These are phyloP conservation scores for Leptosomus discolor DNA, from an alignment of 2,113 vertebrate species.

Conservation along the genomic window DNA sequence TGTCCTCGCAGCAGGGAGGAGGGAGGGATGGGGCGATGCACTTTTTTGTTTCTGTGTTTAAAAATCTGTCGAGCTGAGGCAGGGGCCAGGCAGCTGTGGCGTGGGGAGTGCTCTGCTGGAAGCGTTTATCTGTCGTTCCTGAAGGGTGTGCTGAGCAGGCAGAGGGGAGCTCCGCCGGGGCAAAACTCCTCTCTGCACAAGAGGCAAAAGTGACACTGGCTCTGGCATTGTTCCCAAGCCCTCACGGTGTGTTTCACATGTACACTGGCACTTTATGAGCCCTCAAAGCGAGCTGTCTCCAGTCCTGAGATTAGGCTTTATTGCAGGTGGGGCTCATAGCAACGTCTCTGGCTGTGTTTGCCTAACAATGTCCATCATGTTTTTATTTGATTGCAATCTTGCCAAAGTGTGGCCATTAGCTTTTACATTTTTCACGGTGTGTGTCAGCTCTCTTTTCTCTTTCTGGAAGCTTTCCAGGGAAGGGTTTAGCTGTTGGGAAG, in stretches of 20 bases:
- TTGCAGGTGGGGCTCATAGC: background rate
- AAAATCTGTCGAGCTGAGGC: fast-evolving
- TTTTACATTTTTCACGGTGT: background rate
- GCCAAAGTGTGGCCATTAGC: background rate
- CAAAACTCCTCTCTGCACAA: background rate
- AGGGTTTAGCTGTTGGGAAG: background rate
- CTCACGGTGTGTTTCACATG: fast-evolving
- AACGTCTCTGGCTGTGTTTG: background rate
- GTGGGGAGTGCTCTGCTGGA: background rate
- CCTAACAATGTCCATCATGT: background rate
- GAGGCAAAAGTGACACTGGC: background rate
- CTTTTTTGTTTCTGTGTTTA: background rate
- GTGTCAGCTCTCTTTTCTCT: background rate
- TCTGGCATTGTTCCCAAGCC: background rate
- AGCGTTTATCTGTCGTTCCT: background rate
- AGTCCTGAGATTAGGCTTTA: background rate
- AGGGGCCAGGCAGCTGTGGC: fast-evolving
- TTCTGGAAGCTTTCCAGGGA: background rate
- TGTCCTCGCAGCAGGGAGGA: background rate
- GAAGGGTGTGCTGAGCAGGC: background rate
- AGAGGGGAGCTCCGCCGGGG: background rate
- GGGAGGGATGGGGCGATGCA: background rate
- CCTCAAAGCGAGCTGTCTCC: background rate
- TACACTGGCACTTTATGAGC: background rate
- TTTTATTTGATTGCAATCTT: background rate